Base-by-base conservation (phyloP, 2,113 vertebrate species). In the Saccopteryx leptura region DNA sequence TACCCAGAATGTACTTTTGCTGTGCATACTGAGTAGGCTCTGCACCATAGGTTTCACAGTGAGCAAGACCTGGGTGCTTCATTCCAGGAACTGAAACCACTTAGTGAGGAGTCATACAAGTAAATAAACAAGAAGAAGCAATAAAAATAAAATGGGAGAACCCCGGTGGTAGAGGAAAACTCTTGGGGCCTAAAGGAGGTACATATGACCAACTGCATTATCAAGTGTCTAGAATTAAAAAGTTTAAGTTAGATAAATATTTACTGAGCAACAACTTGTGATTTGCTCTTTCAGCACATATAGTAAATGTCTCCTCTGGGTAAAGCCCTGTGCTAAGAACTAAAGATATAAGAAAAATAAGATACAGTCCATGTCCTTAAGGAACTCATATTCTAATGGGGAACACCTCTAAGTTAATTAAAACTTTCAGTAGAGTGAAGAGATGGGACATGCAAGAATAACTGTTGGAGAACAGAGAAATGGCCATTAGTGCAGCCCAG, bases 161-260 rank as follows among this genome's bases (percentile, higher is more conserved):
- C 79, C 14, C 15, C 46, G 52, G 50, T 63, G 28, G 28, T 52
- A 50, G 24, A 58, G 19, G 9, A n/a, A 48, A 26, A 31, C 39
- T 74, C 26, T 94, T 8, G 19, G 88, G 90, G 9, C 48, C 46
- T 52, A 80, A 11, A 84, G 4, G 33, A 88, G 60, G 60, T 58
- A 2, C 15, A 58, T 26, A 23, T 31, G 84, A 93, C 12, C 18
- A 75, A 56, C 31, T 52, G 21, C 24, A 81, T 78, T 46, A 75
- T 33, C 83, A 76, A 88, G 28, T 39, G 13, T 93, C 63, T 72
- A 88, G 18, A 33, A n/a, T 88, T 60, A 92, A 75, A 54, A 63
- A 48, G 15, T 48, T 65, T 28, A 54, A 85, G 56, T 69, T 17
- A 54, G 71, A n/a, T n/a, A 65, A 61, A 90, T 13, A 10, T n/a